Percentiles rank a stretch among this genome's conserved stretches.
Conservation (phyloP, 2,113 vertebrate genomes). For the Melanotaenia duboulayi region DNA sequence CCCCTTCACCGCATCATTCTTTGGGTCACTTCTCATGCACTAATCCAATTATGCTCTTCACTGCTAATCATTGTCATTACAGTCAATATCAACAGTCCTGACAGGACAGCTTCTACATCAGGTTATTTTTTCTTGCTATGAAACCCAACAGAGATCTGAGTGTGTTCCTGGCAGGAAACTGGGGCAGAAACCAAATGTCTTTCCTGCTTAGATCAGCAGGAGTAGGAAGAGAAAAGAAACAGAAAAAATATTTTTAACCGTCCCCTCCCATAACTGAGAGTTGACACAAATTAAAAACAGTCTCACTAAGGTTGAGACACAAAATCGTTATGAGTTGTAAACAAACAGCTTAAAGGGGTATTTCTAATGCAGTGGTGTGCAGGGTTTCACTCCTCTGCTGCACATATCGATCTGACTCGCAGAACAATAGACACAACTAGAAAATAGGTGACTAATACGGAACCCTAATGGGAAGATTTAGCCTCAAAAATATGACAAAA, state of each 20-base stretch:
- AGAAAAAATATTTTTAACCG: conserved; percentile 36
- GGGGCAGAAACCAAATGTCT: conserved; percentile 72
- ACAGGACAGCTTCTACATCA: conserved; percentile 18
- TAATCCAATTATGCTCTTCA: not conserved
- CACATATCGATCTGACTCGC: not conserved
- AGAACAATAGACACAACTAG: conserved; percentile 21
- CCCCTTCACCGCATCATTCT: conserved; percentile 22
- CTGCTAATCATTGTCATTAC: not conserved
- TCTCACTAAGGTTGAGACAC: conserved; percentile 11
- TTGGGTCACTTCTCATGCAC: not conserved
- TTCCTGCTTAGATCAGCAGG: conserved; percentile 83
- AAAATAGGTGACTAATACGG: conserved; percentile 12
- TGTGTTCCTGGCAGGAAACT: conserved; percentile 79
- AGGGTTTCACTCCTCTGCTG: not conserved
- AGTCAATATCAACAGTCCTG: not conserved
- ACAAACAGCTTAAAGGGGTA: not conserved
- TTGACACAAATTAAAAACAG: conserved; percentile 58
- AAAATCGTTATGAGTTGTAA: not conserved
- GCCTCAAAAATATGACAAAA: not conserved
- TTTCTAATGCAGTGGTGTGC: not conserved
- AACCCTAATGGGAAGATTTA: not conserved
- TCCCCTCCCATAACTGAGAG: conserved; percentile 62
- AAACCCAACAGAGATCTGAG: conserved; percentile 58
- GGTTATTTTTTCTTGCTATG: conserved; percentile 33
- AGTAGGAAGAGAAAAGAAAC: conserved; percentile 51